phyloP scores from a whole-genome alignment of 2,888 invertebrate species.

The Silvanus unidentatus region DNA sequence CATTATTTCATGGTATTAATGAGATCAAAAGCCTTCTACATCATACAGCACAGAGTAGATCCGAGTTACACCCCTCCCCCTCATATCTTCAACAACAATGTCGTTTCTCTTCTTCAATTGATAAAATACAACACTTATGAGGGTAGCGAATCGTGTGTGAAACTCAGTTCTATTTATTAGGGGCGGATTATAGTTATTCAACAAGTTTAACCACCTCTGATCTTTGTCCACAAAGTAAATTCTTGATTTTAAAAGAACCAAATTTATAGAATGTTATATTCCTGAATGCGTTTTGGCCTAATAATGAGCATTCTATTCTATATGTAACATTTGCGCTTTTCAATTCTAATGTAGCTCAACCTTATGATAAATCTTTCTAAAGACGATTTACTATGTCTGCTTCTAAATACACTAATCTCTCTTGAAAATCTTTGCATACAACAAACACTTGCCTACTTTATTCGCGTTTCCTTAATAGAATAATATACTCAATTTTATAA shows the following conservation, averaged over 20 bases:
- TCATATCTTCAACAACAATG: slow-evolving; percentile 14
- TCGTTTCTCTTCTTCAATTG: slow-evolving; percentile 26
- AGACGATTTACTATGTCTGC: slow-evolving; percentile 25
- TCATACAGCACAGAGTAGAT: slow-evolving; percentile 48
- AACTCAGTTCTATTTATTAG: slow-evolving; percentile 20
- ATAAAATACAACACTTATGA: slow-evolving; percentile 26
- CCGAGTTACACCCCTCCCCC: slow-evolving; percentile 7
- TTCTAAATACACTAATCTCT: slow-evolving; percentile 31
- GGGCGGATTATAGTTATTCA: slow-evolving; percentile 26
- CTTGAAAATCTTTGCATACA: slow-evolving; percentile 24
- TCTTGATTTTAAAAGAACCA: slow-evolving; percentile 23
- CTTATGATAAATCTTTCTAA: slow-evolving; percentile 32
- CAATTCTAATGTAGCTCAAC: slow-evolving; percentile 35
- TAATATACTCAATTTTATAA: too few relatives aligned
- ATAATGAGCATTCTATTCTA: slow-evolving; percentile 13
- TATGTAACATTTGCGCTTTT: slow-evolving; percentile 34
- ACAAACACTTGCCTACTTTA: slow-evolving; percentile 23
- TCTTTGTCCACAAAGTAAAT: slow-evolving; percentile 28
- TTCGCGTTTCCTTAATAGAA: too few relatives aligned
- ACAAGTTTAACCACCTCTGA: slow-evolving; percentile 25
- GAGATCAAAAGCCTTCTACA: slow-evolving; percentile 68
- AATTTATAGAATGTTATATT: slow-evolving; percentile 27
- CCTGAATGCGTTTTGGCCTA: too few relatives aligned
- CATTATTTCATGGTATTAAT: slow-evolving; percentile 72
- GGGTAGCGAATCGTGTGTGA: slow-evolving; percentile 20